A percentile compares a stretch with the other conserved stretches of the same genome.
Conservation (phyloP, 2,113 vertebrate genomes). For the Brachyhypopomus occidentalis region DNA sequence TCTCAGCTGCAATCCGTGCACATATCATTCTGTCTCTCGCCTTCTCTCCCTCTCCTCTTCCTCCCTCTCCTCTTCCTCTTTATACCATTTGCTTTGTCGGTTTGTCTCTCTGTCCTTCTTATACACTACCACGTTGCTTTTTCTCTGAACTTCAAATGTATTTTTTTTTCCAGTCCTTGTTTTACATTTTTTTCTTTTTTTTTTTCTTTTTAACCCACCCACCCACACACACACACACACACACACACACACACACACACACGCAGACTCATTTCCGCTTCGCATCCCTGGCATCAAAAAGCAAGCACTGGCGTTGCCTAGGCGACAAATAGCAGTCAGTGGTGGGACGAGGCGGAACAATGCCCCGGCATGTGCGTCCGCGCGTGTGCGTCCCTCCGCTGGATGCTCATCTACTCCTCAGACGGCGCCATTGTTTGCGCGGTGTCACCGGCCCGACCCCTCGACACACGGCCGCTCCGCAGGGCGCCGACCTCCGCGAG, state of each 20-base stretch:
- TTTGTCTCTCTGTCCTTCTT: background rate
- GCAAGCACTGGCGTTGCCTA: conserved; percentile 7
- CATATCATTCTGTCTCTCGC: conserved; percentile 1
- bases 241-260: too few species aligned
- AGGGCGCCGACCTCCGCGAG: conserved; percentile 10
- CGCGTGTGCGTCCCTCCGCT: background rate
- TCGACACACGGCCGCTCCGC: too few species aligned
- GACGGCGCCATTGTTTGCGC: conserved; percentile 42
- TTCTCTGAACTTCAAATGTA: background rate
- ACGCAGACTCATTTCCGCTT: conserved; percentile 33
- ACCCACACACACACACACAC: background rate
- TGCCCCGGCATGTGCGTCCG: background rate
- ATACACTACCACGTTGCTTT: background rate
- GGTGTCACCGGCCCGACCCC: too few species aligned
- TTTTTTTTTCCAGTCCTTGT: background rate
- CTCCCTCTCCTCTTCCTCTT: background rate
- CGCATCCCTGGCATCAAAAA: conserved; percentile 24
- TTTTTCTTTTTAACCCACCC: too few species aligned
- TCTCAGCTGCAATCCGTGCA: background rate
- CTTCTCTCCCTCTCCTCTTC: background rate
- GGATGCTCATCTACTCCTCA: conserved; percentile 34
- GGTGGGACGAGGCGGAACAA: conserved; percentile 31
- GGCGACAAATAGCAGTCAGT: conserved; percentile 18
- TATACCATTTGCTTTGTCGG: too few species aligned
- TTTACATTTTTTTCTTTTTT: background rate